Evolutionary conservation across 2,113 vertebrate genomes (phyloP).

Genomic region (Cyprinodon brontotheroides): DNA sequence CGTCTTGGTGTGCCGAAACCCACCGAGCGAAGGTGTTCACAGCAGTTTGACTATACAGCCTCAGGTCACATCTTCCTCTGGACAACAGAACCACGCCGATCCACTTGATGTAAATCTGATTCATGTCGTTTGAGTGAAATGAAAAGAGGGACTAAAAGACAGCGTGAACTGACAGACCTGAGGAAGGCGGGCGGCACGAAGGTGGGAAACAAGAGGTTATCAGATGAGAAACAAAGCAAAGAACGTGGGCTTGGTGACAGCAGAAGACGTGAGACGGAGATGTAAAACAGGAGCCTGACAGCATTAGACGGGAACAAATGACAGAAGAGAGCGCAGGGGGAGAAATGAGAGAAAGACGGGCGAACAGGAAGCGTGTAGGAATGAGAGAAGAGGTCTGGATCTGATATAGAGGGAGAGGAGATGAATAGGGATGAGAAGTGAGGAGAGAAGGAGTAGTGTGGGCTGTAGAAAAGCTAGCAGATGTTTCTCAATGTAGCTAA

Average conservation of each 20-base stretch:
- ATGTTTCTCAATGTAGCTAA: constrained; percentile 80
- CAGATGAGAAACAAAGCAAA: constrained; percentile 10
- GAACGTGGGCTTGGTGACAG: constrained; percentile 18
- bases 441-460: constrained; percentile 17
- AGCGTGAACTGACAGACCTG: constrained; percentile 38
- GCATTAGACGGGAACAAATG: constrained; percentile 26
- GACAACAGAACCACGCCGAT: constrained; percentile 35
- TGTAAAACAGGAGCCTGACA: constrained; percentile 20
- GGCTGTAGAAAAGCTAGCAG: constrained; percentile 70
- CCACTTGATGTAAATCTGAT: constrained; percentile 56
- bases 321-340: background rate
- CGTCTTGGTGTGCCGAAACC: constrained; percentile 23
- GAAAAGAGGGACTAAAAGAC: constrained; percentile 42
- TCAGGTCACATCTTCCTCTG: constrained; percentile 48
- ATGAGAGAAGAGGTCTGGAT: constrained; percentile 13
- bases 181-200: constrained; percentile 16
- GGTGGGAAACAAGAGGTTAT: constrained; percentile 39
- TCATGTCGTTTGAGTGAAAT: constrained; percentile 31
- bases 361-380: constrained; percentile 2
- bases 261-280: constrained; percentile 24
- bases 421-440: constrained; percentile 37
- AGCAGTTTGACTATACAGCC: constrained; percentile 42
- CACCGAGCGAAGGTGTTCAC: constrained; percentile 30
- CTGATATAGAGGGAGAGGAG: constrained; percentile 12
- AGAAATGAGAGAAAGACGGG: constrained; percentile 6